These are phyloP conservation scores for Bathynomus jamesi DNA, from an alignment of 1,140 invertebrate species.

Conservation along the genomic window DNA sequence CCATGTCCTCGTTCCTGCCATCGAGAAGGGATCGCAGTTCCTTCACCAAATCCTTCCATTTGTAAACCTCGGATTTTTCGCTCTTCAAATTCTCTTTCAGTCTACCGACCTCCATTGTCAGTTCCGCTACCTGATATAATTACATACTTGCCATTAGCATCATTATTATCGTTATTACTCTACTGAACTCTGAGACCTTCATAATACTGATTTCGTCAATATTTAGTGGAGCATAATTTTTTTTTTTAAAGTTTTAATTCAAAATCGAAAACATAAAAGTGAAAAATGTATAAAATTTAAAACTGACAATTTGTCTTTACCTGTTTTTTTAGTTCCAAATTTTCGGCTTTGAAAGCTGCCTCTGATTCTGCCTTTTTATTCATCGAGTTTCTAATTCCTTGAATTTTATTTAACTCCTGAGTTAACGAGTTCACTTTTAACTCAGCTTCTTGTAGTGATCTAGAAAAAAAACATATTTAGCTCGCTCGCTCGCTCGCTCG, in stretches of 20 bases:
- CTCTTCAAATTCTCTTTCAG: slow-evolving; percentile 34
- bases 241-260: too few relatives aligned
- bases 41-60: slow-evolving; percentile 39
- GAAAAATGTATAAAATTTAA: too few relatives aligned
- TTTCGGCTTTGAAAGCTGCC: background rate
- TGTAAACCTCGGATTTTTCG: slow-evolving; percentile 39
- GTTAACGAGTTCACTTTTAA: slow-evolving; percentile 10
- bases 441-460: slow-evolving; percentile 25
- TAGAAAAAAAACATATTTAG: background rate
- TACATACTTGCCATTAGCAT: background rate
- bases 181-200: too few relatives aligned
- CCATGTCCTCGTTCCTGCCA: slow-evolving; percentile 37
- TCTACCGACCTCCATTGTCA: slow-evolving; percentile 22
- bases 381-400: background rate
- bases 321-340: slow-evolving; percentile 15
- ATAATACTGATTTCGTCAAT: too few relatives aligned
- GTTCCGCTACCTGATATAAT: slow-evolving; percentile 11
- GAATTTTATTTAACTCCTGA: slow-evolving; percentile 14
- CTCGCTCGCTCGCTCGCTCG: too few relatives aligned
- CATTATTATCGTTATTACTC: too few relatives aligned
- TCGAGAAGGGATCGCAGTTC: slow-evolving; percentile 39
- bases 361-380: background rate
- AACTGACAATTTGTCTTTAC: too few relatives aligned
- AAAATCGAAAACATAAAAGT: too few relatives aligned
- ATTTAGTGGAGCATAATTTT: too few relatives aligned